Conservation (phyloP, 2,888 invertebrate species). For the Coecobrya sp. region DNA sequence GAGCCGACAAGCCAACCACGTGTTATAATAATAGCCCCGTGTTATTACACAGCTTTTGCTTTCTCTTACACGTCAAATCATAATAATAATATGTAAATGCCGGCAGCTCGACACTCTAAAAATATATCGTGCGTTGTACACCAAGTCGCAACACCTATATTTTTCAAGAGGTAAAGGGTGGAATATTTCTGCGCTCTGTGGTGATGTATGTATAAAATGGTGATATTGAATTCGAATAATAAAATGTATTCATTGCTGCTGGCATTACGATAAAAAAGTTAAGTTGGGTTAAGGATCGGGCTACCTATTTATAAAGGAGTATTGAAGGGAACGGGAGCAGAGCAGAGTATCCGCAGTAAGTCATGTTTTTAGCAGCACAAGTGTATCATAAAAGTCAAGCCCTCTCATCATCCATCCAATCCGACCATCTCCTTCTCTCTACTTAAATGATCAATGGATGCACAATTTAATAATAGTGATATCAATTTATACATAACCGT, state of each 20-base stretch:
- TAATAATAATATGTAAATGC: constrained; percentile 46
- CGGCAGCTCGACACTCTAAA: constrained; percentile 19
- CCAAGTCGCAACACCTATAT: neutral
- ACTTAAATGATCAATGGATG: constrained; percentile 66
- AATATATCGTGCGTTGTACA: neutral
- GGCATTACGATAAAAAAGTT: constrained; percentile 13
- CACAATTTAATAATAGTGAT: constrained; percentile 71
- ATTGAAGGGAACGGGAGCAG: neutral
- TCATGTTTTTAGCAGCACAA: neutral
- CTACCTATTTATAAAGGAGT: constrained; percentile 14
- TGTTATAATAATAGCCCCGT: constrained; percentile 48
- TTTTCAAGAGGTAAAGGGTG: neutral
- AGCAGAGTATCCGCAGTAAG: neutral
- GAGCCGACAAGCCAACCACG: constrained; percentile 28
- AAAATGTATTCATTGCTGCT: neutral
- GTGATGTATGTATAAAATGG: neutral
- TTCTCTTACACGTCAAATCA: constrained; percentile 42
- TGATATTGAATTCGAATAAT: neutral
- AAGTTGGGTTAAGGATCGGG: constrained; percentile 6
- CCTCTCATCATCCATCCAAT: constrained; percentile 58
- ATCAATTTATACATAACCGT: constrained; percentile 51
- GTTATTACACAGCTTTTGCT: constrained; percentile 5
- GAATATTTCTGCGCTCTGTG: neutral
- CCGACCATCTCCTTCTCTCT: constrained; percentile 1
- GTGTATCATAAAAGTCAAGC: constrained; percentile 42